phyloP scores from a whole-genome alignment of 2,113 vertebrate genomes.

The Phocoena sinus region DNA sequence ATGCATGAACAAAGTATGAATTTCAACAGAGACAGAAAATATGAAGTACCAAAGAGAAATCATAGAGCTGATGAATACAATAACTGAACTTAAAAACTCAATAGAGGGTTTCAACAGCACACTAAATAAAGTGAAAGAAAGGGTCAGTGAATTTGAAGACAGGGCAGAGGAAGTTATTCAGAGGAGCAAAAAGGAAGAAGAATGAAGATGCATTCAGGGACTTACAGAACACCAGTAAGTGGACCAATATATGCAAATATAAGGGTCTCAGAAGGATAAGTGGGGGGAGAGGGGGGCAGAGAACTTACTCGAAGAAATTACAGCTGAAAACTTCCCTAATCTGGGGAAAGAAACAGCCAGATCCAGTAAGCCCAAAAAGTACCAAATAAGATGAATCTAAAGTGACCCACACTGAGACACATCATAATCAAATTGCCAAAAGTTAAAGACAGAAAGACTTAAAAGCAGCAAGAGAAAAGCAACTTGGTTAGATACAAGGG shows the following conservation, averaged over 20 bases:
- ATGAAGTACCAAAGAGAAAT: background rate
- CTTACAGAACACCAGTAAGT: background rate
- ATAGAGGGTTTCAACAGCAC: background rate
- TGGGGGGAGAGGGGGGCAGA: background rate
- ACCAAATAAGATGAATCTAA: background rate
- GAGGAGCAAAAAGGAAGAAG: background rate
- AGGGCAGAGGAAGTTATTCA: background rate
- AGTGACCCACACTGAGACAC: background rate
- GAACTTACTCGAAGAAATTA: background rate
- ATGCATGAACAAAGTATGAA: background rate
- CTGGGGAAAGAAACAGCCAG: background rate
- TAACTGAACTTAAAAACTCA: background rate
- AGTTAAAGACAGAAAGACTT: background rate
- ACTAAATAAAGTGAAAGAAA: background rate
- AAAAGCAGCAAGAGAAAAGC: background rate
- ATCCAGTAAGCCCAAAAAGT: background rate
- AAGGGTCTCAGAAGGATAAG: background rate
- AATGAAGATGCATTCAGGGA: background rate
- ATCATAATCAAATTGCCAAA: background rate
- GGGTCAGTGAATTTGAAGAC: background rate
- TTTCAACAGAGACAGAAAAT: background rate
- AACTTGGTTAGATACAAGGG: background rate
- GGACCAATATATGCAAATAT: background rate
- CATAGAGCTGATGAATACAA: background rate
- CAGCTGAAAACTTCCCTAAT: background rate